These are phyloP conservation scores for Desmophyllum pertusum DNA, from an alignment of 92 coral and sea anemone species.

Conservation along the genomic window DNA sequence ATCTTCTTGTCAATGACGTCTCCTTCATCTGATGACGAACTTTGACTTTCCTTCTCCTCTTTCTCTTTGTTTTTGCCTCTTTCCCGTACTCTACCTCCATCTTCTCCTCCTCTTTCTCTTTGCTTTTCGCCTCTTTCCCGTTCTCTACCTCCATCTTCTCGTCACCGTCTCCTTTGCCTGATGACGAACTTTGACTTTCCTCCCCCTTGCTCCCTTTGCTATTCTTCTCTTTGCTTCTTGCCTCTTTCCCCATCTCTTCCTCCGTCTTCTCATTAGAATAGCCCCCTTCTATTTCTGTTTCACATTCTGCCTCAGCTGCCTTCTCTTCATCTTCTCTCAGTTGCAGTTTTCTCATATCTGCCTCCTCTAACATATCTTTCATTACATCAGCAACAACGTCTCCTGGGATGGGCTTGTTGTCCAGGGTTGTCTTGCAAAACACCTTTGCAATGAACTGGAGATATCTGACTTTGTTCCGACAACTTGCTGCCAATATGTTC, in stretches of 20 bases:
- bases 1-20: background rate
- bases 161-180: background rate
- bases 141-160: background rate
- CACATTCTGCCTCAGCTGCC: conserved; percentile 15
- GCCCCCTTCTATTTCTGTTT: background rate
- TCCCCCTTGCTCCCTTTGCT: no score
- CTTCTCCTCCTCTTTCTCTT: no score
- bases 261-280: no score
- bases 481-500: background rate
- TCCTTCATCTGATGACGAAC: background rate
- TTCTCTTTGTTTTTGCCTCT: no score
- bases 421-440: conserved; percentile 14
- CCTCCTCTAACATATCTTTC: conserved; percentile 19
- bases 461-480: conserved; percentile 14
- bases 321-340: background rate
- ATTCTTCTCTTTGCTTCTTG: conserved; percentile 15
- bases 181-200: no score
- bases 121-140: conserved; percentile 2
- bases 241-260: background rate
- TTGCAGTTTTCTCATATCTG: background rate
- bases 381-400: conserved; percentile 8
- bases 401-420: conserved; percentile 5
- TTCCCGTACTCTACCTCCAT: no score
- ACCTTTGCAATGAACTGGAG: conserved; percentile 2
- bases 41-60: no score